Evolutionary conservation across 2,888 invertebrate genomes (phyloP), one percentile per base, ranked within the genome.

Genomic region (Nebria salina): DNA sequence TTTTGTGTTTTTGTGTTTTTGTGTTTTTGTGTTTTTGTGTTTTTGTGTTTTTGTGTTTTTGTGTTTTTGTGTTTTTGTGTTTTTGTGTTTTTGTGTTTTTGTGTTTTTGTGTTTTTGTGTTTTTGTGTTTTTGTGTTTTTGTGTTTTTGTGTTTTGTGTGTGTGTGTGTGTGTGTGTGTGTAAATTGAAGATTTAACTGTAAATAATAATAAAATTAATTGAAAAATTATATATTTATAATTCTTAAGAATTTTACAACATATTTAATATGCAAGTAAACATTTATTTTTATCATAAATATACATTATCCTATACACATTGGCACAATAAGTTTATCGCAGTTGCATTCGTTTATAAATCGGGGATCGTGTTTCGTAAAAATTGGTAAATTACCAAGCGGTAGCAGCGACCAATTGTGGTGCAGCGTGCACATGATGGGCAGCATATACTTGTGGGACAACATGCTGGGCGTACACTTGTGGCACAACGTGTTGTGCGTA

Each of bases 401-500:
- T 54, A 7, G 54, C 54, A 54, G 11, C 54, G 7, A 54, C 54
- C 54, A 54, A 54, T 3, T 54, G 54, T 54, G 54, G 68, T 41
- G 70, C 80, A 26, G 75, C 79, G 25, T 73, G 20, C 25, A 41
- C 26, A 41, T 25, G 66, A 64, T 43, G 75, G 54, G 54, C 75
- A 66, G 74, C 78, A 11, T 66, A 41, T 5, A 72, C 65, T 13
- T 26, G 65, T 11, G 34, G 15, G 42, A 73, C 4, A 15, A 73
- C 41, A 7, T 15, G 41, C 3, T 73, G 73, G 43, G 73, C 26
- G n/a, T n/a, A 13, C 11, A 73, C 42, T 41, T 26, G 26, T 15
- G 42, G 41, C 1, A 41, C 73, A 43, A 41, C 43, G 68, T 20
- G 68, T 72, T 72, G 72, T 3, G 72, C 72, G 34, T 34, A 25